A percentile compares a stretch with the other conserved stretches of the same genome.
phyloP scores from a whole-genome alignment of 2,797 vertebrate genomes.

The Florisuga fusca region DNA sequence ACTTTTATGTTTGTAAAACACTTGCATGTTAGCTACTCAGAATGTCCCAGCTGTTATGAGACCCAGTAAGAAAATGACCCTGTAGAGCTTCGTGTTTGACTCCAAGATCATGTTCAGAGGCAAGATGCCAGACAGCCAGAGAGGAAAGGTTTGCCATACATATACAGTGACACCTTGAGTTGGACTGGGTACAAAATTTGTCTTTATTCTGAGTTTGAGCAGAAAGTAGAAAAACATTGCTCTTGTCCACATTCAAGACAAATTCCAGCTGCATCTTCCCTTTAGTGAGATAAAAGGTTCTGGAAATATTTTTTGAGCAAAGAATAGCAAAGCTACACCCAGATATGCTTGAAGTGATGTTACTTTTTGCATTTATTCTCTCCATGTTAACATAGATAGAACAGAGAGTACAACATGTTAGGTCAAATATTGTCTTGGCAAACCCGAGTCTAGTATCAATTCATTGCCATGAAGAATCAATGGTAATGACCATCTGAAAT shows the following conservation, averaged over 20 bases:
- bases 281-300: neutral
- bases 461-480: neutral
- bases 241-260: neutral
- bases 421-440: neutral
- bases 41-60: slow-evolving; percentile 39
- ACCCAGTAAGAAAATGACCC: neutral
- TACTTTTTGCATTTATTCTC: neutral
- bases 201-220: neutral
- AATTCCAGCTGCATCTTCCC: neutral
- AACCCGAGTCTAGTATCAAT: neutral
- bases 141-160: neutral
- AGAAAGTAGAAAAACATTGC: neutral
- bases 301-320: neutral
- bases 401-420: neutral
- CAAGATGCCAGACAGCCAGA: neutral
- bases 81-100: neutral
- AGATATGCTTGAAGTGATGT: neutral
- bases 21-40: neutral
- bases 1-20: slow-evolving; percentile 4
- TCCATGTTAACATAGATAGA: neutral
- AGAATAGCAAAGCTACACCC: neutral
- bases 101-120: neutral
- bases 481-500: neutral
- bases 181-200: neutral
- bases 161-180: neutral